These are phyloP conservation scores for Zaprionus camerounensis DNA, from an alignment of 1,140 invertebrate genomes.

Conservation along the genomic window DNA sequence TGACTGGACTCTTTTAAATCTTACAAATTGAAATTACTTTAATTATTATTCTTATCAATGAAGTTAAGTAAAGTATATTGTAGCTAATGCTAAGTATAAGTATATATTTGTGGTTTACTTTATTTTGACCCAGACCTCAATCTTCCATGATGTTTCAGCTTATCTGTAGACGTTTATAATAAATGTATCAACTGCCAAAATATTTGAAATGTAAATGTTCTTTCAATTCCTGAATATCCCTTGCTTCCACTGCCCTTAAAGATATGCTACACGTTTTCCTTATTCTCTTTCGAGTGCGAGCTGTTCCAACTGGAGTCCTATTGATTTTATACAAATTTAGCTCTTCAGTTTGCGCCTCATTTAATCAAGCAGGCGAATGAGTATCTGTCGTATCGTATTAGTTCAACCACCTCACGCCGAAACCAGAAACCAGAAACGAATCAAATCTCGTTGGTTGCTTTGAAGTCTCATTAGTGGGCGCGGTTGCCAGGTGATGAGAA, in stretches of 20 bases:
- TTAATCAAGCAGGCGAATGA: slow-evolving; percentile 53
- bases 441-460: slow-evolving; percentile 62
- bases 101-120: too few species aligned
- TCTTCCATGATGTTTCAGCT: too few species aligned
- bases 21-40: neutral
- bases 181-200: too few species aligned
- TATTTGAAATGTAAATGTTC: too few species aligned
- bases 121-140: too few species aligned
- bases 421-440: slow-evolving; percentile 65
- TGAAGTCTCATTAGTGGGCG: slow-evolving; percentile 75
- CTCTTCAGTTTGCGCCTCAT: slow-evolving; percentile 62
- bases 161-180: too few species aligned
- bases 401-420: slow-evolving; percentile 38
- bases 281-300: neutral
- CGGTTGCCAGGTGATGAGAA: slow-evolving; percentile 74
- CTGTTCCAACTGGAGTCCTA: slow-evolving; percentile 19
- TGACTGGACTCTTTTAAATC: neutral
- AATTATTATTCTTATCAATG: neutral
- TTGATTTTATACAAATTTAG: slow-evolving; percentile 61
- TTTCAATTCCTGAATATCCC: neutral
- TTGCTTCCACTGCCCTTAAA: neutral
- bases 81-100: too few species aligned
- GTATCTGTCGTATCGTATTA: slow-evolving; percentile 45
- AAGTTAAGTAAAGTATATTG: too few species aligned
- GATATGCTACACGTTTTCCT: slow-evolving; percentile 22